Base-by-base conservation (phyloP, 1,140 invertebrate genomes). In the Micrasema minimum region DNA sequence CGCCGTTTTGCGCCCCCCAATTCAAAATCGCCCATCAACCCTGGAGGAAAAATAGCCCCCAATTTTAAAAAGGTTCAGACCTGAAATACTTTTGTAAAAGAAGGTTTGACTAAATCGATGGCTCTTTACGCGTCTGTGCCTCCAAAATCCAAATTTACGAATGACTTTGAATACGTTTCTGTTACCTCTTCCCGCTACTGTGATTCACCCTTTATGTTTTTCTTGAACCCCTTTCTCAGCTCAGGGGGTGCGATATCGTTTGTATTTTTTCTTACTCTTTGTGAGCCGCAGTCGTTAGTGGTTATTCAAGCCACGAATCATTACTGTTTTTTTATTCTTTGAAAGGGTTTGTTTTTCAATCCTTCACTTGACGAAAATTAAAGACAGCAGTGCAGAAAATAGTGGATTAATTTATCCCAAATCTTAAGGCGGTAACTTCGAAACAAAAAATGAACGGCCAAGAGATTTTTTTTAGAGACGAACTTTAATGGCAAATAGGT, bases 181-280 rank as follows among this genome's bases (percentile, higher is more conserved):
- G 23, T 48, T 55, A 22, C 46, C 38, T 64, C 41, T 20, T 38
- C 64, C 74, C 74, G 74, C 74, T 72, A 75, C 74, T 75, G 69
- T 75, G 74, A 75, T 75, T 74, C 73, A 46, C 70, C 74, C 74
- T 72, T 75, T 75, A 66, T 72, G 62, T 72, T 75, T 75, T 75
- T 75, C 66, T 71, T 71, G 62, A 26, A 38, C 70, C 64, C 62
- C 45, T 53, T 26, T 62, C 43, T 18, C 31, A 59, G 11, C 38
- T 55, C 66, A 45, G 45, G 38, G 46, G 61, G 31, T 26, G 37
- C 59, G 59, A 53, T 61, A 67, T 57, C 66, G 59, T 72, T 72
- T 65, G 61, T 55, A 55, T 72, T 72, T 41, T 66, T 66, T 41
- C 35, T 66, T 66, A 14, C 20, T 41, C 41, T 45, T 14, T 46